These are phyloP conservation scores for Xyrichtys novacula DNA, from an alignment of 2,797 vertebrate genomes.

Conservation along the genomic window DNA sequence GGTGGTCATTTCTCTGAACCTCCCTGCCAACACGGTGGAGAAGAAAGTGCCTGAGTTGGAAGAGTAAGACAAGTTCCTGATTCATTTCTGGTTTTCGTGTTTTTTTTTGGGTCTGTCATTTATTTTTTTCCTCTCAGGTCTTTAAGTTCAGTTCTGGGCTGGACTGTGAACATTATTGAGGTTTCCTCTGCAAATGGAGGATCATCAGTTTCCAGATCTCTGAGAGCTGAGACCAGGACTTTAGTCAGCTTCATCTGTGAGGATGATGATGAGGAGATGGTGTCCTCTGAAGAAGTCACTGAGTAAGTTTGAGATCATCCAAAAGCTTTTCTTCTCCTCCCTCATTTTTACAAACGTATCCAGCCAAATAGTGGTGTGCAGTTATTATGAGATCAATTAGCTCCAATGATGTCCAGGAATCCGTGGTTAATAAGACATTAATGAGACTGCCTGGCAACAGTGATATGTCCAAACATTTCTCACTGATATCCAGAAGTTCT, in stretches of 20 bases:
- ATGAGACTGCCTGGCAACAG: too few relatives aligned
- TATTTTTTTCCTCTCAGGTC: constrained; percentile 62
- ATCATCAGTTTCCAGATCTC: constrained; percentile 29
- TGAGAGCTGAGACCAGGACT: constrained; percentile 45
- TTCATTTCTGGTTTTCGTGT: rapidly evolving
- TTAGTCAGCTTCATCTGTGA: constrained; percentile 66
- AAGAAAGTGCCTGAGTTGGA: constrained; percentile 69
- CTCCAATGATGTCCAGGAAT: too few relatives aligned
- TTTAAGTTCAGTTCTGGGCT: constrained; percentile 72
- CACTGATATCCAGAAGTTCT: too few relatives aligned
- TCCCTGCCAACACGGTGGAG: constrained; percentile 77
- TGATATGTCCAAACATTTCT: too few relatives aligned
- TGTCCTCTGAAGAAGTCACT: constrained; percentile 66
- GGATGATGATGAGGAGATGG: constrained; percentile 33
- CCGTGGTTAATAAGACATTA: too few relatives aligned
- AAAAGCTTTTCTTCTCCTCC: too few relatives aligned
- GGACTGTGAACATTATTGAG: constrained; percentile 70
- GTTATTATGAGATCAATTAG: too few relatives aligned
- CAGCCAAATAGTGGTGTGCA: too few relatives aligned
- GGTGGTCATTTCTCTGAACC: constrained; percentile 78
- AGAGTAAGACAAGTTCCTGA: constrained; percentile 62
- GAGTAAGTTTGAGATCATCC: constrained; percentile 69
- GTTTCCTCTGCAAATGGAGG: constrained; percentile 46
- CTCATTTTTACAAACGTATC: too few relatives aligned
- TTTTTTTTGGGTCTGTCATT: rapidly evolving